Evolutionary conservation across 2,888 invertebrate species (phyloP), one percentile per base, ranked within the genome.

Genomic region (Synergus umbraculus): DNA sequence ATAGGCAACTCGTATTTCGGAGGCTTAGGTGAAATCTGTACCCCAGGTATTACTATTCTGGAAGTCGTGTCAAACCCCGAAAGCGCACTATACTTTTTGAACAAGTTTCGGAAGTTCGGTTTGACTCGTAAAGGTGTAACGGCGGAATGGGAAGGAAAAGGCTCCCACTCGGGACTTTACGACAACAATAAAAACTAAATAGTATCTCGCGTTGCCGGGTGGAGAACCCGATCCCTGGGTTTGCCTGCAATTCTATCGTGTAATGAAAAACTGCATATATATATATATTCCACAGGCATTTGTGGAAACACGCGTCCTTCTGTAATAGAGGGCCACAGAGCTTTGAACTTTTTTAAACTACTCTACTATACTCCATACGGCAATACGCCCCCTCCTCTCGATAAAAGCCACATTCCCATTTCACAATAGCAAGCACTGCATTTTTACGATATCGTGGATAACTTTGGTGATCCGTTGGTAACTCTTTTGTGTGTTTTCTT

Each of bases 101-200:
- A 84, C 82, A 84, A 87, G 86, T 88, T 87, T 84, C 84, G 82
- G 80, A 86, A 88, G 85, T 88, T 88, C 81, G 82, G 80, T 78
- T 80, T 76, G 77, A 78, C 80, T 83, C 83, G 82, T 84, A 84
- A 84, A 84, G 82, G 83, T 78, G 78, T 64, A 76, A 54, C 41
- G 22, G 46, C 22, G 18, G 43, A 60, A 63, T 66, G 76, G 65
- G 78, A 58, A 69, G 77, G 77, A 76, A 64, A 78, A 81, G 79
- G 78, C 79, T 77, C 64, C 65, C 80, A 80, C 79, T 79, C 79
- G 78, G 79, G 83, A 86, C 83, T 88, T 88, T 88, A 88, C 85
- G 88, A 87, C 83, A 81, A 87, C 86, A 86, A 86, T 87, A 88
- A 88, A 88, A 88, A 86, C 86, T 87, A 86, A 87, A 86, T 85